Evolutionary conservation across 2,113 vertebrate genomes (phyloP).

Genomic region (Morone saxatilis): DNA sequence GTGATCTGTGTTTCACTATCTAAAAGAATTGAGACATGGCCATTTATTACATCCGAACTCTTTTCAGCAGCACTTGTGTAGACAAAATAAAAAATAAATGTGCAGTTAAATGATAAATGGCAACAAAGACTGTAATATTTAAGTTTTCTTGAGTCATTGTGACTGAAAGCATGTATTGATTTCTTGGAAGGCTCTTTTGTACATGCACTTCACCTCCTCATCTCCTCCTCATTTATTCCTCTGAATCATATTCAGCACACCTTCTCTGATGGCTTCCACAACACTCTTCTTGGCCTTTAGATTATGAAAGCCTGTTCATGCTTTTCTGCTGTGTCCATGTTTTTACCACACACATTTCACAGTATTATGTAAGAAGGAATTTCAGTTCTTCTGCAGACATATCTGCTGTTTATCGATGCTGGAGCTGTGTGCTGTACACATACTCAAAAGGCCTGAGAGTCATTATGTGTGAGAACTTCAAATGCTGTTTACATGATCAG

Average conservation of each 20-base stretch:
- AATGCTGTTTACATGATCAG: slow-evolving; percentile 7
- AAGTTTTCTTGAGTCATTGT: not conserved
- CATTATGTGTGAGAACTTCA: not conserved
- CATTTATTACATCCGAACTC: not conserved
- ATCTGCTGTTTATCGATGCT: not conserved
- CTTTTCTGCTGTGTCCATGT: not conserved
- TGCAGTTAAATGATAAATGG: not conserved
- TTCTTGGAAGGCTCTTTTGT: slow-evolving; percentile 10
- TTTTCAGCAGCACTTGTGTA: not conserved
- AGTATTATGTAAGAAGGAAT: not conserved
- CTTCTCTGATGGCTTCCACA: not conserved
- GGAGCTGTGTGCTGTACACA: too few relatives aligned
- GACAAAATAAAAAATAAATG: not conserved
- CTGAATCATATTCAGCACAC: slow-evolving; percentile 15
- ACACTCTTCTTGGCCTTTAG: not conserved
- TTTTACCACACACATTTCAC: not conserved
- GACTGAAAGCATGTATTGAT: slow-evolving; percentile 10
- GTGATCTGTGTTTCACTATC: not conserved
- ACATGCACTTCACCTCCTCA: not conserved
- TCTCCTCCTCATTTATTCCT: slow-evolving; percentile 1
- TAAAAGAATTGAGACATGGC: not conserved
- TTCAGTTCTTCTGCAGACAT: not conserved
- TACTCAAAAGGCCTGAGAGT: not conserved
- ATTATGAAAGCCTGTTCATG: slow-evolving; percentile 9
- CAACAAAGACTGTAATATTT: not conserved